phyloP scores from a whole-genome alignment of 2,113 vertebrate species.

The Cacatua alba region DNA sequence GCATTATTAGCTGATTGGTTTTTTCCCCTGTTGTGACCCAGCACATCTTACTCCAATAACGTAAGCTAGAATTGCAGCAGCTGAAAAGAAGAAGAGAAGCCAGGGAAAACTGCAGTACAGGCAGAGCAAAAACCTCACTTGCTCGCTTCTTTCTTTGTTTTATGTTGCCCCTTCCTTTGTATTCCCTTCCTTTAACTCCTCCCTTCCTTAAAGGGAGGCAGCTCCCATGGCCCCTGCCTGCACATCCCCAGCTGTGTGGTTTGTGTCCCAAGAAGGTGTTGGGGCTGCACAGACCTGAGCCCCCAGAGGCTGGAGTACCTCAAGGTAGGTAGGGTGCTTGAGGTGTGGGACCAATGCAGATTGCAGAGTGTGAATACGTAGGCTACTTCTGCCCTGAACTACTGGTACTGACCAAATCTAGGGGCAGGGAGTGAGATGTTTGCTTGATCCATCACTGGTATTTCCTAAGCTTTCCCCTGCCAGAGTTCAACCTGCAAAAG shows the following conservation, averaged over 20 bases:
- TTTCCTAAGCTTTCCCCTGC: neutral
- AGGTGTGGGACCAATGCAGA: neutral
- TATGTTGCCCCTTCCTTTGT: neutral
- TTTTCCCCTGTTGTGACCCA: neutral
- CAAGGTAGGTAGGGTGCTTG: neutral
- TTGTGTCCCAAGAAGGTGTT: neutral
- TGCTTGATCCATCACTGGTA: neutral
- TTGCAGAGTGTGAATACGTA: neutral
- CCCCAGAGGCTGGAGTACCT: neutral
- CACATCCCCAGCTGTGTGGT: accelerated
- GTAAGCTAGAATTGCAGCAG: neutral
- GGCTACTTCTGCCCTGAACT: neutral
- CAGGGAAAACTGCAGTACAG: neutral
- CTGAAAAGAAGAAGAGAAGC: neutral
- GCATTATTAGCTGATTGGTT: neutral
- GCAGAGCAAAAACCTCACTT: neutral
- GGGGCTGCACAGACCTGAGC: neutral
- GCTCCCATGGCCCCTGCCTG: neutral
- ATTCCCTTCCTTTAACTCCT: neutral
- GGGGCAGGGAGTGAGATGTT: neutral
- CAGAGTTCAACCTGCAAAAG: neutral
- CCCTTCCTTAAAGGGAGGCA: neutral
- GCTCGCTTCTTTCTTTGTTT: neutral
- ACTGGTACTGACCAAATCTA: neutral
- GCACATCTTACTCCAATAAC: neutral